A percentile compares a stretch with the other conserved stretches of the same genome.
phyloP scores from a whole-genome alignment of 92 coral and sea anemone species.

The Umimayanthus chanpuru region DNA sequence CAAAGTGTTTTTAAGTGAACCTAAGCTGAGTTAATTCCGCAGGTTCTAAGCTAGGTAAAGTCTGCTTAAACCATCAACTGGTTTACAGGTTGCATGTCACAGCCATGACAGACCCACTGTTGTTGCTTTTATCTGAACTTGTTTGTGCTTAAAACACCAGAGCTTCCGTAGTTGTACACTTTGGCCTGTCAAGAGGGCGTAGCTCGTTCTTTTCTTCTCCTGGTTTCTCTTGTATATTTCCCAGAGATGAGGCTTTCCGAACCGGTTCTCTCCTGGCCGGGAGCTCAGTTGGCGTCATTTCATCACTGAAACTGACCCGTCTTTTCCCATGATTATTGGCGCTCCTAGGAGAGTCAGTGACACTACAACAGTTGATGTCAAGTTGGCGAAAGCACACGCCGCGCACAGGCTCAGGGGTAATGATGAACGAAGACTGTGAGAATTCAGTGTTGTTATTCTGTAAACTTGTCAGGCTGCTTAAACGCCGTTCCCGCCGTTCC shows the following conservation, averaged over 20 bases:
- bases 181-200: background rate
- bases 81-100: too few species aligned
- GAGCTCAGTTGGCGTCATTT: background rate
- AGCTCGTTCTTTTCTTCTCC: background rate
- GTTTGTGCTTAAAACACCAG: background rate
- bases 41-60: too few species aligned
- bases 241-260: background rate
- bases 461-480: background rate
- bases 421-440: background rate
- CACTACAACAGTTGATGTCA: background rate
- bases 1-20: too few species aligned
- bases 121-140: background rate
- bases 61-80: too few species aligned
- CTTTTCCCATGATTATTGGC: background rate
- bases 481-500: background rate
- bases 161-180: background rate
- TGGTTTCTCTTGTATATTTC: background rate
- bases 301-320: background rate
- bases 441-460: background rate
- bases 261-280: background rate
- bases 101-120: too few species aligned
- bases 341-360: background rate
- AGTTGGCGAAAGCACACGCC: background rate
- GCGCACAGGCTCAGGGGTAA: conserved; percentile 1
- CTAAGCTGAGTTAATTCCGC: too few species aligned